phyloP scores from a whole-genome alignment of 2,113 vertebrate species.

The Piliocolobus tephrosceles region DNA sequence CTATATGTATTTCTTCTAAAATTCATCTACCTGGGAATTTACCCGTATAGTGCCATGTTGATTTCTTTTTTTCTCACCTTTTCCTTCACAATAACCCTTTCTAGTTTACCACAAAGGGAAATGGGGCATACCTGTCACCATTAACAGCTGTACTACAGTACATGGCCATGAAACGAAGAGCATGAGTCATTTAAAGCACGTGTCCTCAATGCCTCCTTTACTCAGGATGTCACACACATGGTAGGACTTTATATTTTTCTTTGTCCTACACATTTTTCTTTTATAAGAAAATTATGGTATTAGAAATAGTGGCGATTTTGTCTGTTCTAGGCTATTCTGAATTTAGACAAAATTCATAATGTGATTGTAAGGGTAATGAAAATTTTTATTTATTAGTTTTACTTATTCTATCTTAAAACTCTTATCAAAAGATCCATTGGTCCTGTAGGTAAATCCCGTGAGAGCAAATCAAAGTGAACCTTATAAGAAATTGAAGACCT shows the following conservation, averaged over 20 bases:
- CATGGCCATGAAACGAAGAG: not conserved
- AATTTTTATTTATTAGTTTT: not conserved
- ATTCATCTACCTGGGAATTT: not conserved
- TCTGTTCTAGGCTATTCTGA: not conserved
- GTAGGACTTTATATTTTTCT: not conserved
- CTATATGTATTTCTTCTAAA: not conserved
- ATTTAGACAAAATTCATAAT: not conserved
- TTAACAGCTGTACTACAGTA: not conserved
- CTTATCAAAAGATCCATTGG: not conserved
- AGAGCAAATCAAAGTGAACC: not conserved
- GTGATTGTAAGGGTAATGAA: not conserved
- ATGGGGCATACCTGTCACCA: not conserved
- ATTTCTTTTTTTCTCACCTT: not conserved
- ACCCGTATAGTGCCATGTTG: not conserved
- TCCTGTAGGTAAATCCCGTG: not conserved
- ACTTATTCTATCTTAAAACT: not conserved
- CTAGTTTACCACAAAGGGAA: not conserved
- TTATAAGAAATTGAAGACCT: not conserved
- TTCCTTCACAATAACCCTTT: not conserved
- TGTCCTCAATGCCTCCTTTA: not conserved
- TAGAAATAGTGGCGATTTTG: not conserved
- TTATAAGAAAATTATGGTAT: not conserved
- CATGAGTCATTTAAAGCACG: not conserved
- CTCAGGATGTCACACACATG: not conserved
- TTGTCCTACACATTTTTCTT: not conserved